These are phyloP conservation scores for Hyppa rectilinea DNA, from an alignment of 2,888 invertebrate species.

Conservation along the genomic window DNA sequence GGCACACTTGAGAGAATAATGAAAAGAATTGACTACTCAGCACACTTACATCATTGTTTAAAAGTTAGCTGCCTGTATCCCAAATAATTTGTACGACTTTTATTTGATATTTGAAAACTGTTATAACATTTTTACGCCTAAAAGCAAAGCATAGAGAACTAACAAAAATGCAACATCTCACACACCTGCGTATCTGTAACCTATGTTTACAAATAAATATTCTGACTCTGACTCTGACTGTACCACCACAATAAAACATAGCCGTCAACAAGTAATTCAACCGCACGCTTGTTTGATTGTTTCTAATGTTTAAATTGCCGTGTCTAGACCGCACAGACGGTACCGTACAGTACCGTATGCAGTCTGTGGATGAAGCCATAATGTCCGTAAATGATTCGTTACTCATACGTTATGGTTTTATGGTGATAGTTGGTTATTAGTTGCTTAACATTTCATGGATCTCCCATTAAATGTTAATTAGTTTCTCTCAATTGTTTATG, in stretches of 20 bases:
- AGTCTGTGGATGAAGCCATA: conserved; percentile 5
- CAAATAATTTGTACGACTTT: too few species aligned
- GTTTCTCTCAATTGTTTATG: too few species aligned
- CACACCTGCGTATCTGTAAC: too few species aligned
- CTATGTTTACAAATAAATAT: too few species aligned
- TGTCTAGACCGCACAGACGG: conserved; percentile 51
- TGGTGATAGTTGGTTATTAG: neutral
- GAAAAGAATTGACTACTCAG: too few species aligned
- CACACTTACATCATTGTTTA: neutral
- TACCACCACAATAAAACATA: neutral
- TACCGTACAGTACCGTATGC: conserved; percentile 47
- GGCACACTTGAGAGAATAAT: neutral
- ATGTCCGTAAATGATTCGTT: conserved; percentile 37
- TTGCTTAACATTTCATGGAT: neutral
- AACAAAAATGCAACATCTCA: too few species aligned
- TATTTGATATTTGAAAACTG: too few species aligned
- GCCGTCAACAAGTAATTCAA: conserved; percentile 32
- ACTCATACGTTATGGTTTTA: conserved; percentile 7
- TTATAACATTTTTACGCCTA: too few species aligned
- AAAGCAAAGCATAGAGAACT: too few species aligned
- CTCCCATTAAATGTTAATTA: too few species aligned
- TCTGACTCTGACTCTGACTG: too few species aligned
- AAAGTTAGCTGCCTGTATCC: too few species aligned
- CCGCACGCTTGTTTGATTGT: conserved; percentile 51
- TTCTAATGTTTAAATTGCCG: conserved; percentile 49